A percentile compares a stretch with the other conserved stretches of the same genome.
These are phyloP conservation scores for Synodontis membranacea DNA, from an alignment of 2,113 vertebrate genomes.

Conservation along the genomic window DNA sequence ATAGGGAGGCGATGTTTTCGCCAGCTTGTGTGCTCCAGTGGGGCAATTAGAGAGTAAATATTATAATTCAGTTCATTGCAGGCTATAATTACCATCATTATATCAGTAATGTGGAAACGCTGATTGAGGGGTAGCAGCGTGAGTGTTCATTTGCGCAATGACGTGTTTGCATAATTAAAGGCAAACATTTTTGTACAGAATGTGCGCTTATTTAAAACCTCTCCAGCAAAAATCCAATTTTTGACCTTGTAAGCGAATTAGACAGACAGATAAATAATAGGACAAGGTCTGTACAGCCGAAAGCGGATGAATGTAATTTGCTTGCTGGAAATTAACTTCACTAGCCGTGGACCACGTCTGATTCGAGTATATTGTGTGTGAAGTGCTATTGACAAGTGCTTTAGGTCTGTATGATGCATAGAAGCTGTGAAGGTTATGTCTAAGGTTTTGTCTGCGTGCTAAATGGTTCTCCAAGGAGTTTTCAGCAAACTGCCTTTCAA, in stretches of 20 bases:
- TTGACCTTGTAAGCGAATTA: constrained; percentile 34
- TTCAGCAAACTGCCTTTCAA: not conserved
- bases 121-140: constrained; percentile 53
- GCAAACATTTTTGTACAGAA: constrained; percentile 47
- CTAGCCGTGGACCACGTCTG: not conserved
- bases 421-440: not conserved
- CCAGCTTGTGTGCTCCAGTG: constrained; percentile 15
- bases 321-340: not conserved
- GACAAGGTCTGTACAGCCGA: not conserved
- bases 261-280: constrained; percentile 5
- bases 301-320: not conserved
- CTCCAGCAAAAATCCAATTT: constrained; percentile 19
- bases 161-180: constrained; percentile 53
- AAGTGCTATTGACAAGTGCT: not conserved
- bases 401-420: not conserved
- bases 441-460: not conserved
- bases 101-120: constrained; percentile 48
- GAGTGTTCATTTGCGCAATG: constrained; percentile 43
- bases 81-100: constrained; percentile 55
- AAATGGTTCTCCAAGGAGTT: not conserved
- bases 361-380: not conserved
- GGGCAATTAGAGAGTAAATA: constrained; percentile 53
- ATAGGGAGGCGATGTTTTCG: constrained; percentile 32
- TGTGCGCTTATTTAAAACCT: constrained; percentile 32
- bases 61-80: constrained; percentile 51